Evolutionary conservation across 2,797 vertebrate species (phyloP).

Genomic region (Melanogrammus aeglefinus): DNA sequence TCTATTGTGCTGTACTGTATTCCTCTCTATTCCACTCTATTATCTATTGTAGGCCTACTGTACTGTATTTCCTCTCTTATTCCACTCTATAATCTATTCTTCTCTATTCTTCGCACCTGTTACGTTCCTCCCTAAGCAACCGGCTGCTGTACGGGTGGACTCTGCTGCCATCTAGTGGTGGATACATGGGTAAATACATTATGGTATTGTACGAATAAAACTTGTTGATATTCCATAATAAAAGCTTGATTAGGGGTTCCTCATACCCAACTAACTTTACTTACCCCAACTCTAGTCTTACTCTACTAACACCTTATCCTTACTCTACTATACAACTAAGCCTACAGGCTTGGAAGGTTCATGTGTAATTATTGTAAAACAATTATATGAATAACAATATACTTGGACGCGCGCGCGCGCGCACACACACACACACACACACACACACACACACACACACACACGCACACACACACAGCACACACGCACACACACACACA

Average conservation of each 20-base stretch:
- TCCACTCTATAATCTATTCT: too few species aligned
- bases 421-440: background rate
- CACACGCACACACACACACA: background rate
- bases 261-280: background rate
- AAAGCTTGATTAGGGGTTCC: too few species aligned
- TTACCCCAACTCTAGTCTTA: background rate
- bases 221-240: too few species aligned
- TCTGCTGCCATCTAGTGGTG: conserved; percentile 67
- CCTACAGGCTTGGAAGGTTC: too few species aligned
- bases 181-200: background rate
- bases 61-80: too few species aligned
- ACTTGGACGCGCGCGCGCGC: too few species aligned
- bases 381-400: too few species aligned
- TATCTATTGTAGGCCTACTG: too few species aligned
- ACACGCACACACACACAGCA: too few species aligned
- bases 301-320: background rate
- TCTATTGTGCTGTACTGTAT: too few species aligned
- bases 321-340: background rate
- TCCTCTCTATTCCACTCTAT: too few species aligned
- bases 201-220: background rate
- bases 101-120: conserved; percentile 59
- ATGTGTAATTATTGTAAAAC: too few species aligned
- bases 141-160: conserved; percentile 62
- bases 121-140: conserved; percentile 76
- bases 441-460: background rate